These are phyloP conservation scores for Pseudotriccus pelzelni DNA, from an alignment of 2,797 vertebrate genomes.

Conservation along the genomic window DNA sequence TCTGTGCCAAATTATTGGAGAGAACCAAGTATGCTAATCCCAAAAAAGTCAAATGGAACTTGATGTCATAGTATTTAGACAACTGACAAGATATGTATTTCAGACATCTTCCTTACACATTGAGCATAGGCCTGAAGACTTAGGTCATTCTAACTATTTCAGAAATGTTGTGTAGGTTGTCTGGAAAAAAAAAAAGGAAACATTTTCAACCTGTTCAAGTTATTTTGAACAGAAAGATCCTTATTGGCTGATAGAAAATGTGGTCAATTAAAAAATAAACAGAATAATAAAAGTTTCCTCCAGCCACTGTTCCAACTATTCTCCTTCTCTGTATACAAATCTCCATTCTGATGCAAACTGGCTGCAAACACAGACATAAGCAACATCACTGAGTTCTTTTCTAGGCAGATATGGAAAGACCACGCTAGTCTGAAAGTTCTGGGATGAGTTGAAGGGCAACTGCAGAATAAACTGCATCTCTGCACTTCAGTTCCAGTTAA, in stretches of 20 bases:
- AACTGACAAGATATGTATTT: neutral
- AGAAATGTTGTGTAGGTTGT: neutral
- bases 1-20: neutral
- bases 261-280: neutral
- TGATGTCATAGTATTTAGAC: neutral
- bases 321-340: rapidly evolving
- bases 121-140: neutral
- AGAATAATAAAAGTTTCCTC: neutral
- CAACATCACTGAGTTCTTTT: neutral
- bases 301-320: neutral
- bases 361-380: neutral
- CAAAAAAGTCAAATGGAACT: neutral
- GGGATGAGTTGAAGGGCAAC: neutral
- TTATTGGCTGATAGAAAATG: neutral
- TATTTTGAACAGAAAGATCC: neutral
- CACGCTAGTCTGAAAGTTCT: neutral
- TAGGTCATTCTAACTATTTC: neutral
- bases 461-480: neutral
- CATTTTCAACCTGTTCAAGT: neutral
- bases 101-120: neutral
- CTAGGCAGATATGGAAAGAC: neutral
- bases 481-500: neutral
- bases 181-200: neutral
- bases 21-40: neutral
- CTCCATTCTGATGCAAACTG: neutral